Evolutionary conservation across 1,140 invertebrate species (phyloP), one percentile per base, ranked within the genome.

Genomic region (Phymorhynchus buccinoides): DNA sequence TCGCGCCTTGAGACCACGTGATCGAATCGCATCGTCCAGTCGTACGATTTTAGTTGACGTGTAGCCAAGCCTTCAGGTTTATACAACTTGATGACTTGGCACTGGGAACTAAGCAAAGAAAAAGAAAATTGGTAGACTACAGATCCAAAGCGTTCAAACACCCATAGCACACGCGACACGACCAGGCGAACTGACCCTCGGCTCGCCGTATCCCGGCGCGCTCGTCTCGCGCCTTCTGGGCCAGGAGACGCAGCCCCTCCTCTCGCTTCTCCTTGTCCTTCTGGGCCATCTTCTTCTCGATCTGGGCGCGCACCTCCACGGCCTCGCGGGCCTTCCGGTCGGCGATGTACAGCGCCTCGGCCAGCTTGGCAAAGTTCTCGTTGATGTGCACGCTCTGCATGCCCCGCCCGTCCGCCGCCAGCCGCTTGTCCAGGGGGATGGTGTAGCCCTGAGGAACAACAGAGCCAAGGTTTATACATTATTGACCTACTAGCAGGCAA

Each of bases 251-350:
- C 87, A 99, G 93, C 94, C 97, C 96, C 88, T 99, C 98, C 93
- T 99, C 99, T 90, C 99, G 99, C 94, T 98, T 98, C 91, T 99
- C 98, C 90, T 99, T 99, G 93, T 99, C 98, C 90, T 99, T 98
- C 90, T 99, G 97, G 0, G 98, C 98, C 85, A 99, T 93, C 94
- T 98, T 98, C 94, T 98, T 97, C 91, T 99, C 98, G 3, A 99
- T 94, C 92, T 99, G 98, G 0, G 98, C 97, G 81, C 99, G 94
- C 91, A 97, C 97, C 93, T 99, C 98, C 0, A 99, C 98, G 75
- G 97, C 97, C 94, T 99, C 98, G 84, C 77, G 27, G 42, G 44
- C 94, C 94, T 99, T 99, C 92, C 99, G 95, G 92, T 99, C 99
- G 42, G 99, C 98, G 90, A 99, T 99, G 91, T 99, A 99, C 30